Conservation (phyloP, 2,113 vertebrate genomes). For the Pterocles burchelli region DNA sequence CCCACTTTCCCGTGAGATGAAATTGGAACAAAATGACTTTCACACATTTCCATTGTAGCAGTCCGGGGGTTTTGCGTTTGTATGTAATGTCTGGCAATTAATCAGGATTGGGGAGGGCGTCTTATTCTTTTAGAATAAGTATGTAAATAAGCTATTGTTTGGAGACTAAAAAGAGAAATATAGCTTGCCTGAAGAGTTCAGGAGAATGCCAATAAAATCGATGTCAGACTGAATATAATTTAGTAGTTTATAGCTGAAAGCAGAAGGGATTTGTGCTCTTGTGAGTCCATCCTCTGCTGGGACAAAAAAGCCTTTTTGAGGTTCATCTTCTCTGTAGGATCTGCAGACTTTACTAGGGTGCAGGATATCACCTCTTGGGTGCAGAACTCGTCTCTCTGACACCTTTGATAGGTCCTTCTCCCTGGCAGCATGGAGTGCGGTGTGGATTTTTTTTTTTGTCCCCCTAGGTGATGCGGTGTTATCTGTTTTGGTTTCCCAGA, state of each 20-base stretch:
- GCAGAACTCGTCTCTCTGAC: no score
- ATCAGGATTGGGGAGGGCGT: background rate
- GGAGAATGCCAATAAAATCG: background rate
- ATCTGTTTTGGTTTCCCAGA: background rate
- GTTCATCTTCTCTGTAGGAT: background rate
- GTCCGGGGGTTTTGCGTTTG: background rate
- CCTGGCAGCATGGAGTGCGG: background rate
- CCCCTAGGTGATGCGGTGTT: background rate
- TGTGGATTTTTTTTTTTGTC: background rate
- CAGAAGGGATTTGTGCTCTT: background rate
- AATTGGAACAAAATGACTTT: slow-evolving; percentile 50
- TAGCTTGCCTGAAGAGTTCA: background rate
- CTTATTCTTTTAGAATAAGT: slow-evolving; percentile 7
- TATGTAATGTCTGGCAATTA: slow-evolving; percentile 36
- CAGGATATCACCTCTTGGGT: no score
- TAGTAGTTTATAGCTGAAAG: background rate
- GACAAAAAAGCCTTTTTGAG: background rate
- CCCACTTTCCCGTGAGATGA: slow-evolving; percentile 26
- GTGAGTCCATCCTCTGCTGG: background rate
- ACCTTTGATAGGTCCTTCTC: background rate
- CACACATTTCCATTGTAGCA: slow-evolving; percentile 40
- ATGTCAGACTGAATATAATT: background rate
- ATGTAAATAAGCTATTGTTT: slow-evolving; percentile 50
- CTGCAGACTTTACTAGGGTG: background rate
- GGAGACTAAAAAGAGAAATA: background rate